Conservation (phyloP, 2,113 vertebrate genomes). For the Ceyx cyanopectus region DNA sequence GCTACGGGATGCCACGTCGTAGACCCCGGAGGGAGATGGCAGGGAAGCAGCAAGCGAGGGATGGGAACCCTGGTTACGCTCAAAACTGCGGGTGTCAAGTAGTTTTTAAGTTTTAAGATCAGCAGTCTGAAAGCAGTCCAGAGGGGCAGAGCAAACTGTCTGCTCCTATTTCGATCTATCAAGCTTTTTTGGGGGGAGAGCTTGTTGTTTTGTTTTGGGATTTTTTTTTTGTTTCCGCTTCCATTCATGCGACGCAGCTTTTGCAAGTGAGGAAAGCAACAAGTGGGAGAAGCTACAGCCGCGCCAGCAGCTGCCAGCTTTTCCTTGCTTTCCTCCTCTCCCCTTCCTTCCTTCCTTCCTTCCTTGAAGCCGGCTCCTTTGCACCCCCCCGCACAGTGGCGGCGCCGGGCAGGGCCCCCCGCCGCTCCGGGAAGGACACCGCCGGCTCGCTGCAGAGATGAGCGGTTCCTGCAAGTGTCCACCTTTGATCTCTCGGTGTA, state of each 20-base stretch:
- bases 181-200: neutral
- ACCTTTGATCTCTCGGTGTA: neutral
- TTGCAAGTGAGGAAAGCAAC: neutral
- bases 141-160: neutral
- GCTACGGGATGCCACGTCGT: neutral
- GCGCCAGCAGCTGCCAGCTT: neutral
- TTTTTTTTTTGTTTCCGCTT: neutral
- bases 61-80: neutral
- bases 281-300: neutral
- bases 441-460: neutral
- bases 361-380: neutral
- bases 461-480: neutral
- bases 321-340: neutral
- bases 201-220: neutral
- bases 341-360: neutral
- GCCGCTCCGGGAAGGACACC: neutral
- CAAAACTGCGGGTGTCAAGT: neutral
- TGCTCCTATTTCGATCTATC: neutral
- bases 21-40: neutral
- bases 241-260: neutral
- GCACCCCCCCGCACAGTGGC: neutral
- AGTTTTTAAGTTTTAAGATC: neutral
- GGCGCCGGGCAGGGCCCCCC: neutral
- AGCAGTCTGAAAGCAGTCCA: neutral
- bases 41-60: neutral